Evolutionary conservation across 2,797 vertebrate species (phyloP).

Genomic region (Oreochromis mossambicus): DNA sequence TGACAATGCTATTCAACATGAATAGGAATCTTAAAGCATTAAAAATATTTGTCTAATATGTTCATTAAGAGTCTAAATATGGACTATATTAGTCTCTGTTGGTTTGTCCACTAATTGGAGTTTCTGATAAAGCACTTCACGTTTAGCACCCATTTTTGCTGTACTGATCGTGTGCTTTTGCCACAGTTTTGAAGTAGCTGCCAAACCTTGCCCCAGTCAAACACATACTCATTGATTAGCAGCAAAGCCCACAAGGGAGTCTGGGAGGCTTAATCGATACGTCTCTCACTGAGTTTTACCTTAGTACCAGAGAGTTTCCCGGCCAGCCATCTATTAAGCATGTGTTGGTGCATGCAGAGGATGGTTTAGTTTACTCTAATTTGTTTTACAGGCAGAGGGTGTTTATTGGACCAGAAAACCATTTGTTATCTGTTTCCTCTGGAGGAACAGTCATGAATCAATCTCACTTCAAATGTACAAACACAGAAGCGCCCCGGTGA

Average conservation of each 20-base stretch:
- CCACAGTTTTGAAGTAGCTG: background rate
- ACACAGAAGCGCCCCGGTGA: conserved; percentile 65
- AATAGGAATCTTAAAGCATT: background rate
- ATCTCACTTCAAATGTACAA: conserved; percentile 60
- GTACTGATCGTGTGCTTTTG: background rate
- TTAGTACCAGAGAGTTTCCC: background rate
- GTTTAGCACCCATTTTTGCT: background rate
- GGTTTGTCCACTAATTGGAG: background rate
- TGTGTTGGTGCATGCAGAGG: background rate
- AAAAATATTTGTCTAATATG: background rate
- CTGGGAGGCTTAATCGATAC: conserved; percentile 38
- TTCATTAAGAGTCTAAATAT: background rate
- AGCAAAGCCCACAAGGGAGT: conserved; percentile 23
- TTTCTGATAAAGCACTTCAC: background rate
- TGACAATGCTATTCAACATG: background rate
- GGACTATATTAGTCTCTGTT: background rate
- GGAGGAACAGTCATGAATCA: conserved; percentile 64
- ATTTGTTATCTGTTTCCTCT: conserved; percentile 69
- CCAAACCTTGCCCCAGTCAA: background rate
- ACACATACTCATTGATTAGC: conserved; percentile 55
- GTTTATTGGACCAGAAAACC: conserved; percentile 67
- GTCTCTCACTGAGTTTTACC: conserved; percentile 31
- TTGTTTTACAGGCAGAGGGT: conserved; percentile 45
- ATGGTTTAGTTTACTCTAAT: conserved; percentile 59
- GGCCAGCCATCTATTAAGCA: conserved; percentile 5